These are phyloP conservation scores for Gadopsis marmoratus DNA, from an alignment of 2,797 vertebrate species.

Conservation along the genomic window DNA sequence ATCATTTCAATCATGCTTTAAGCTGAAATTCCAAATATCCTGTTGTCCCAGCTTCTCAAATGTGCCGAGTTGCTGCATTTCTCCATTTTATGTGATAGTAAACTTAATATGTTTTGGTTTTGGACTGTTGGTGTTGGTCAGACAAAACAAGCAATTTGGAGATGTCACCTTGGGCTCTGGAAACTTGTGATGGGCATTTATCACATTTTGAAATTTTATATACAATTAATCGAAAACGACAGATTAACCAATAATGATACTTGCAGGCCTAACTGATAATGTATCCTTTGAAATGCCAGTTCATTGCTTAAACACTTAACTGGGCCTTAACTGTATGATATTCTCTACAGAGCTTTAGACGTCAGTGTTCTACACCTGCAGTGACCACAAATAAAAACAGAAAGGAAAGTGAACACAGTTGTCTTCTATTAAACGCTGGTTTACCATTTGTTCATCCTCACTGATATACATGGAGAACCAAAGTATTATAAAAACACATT, in stretches of 20 bases:
- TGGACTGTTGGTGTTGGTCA: not conserved
- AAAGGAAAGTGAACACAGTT: not conserved
- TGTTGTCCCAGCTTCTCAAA: not conserved
- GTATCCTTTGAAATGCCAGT: not conserved
- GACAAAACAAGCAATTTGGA: not conserved
- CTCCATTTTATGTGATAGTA: not conserved
- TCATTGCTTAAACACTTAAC: not conserved
- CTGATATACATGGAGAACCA: not conserved
- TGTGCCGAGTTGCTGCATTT: not conserved
- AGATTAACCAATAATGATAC: not conserved
- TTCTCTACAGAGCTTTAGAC: not conserved
- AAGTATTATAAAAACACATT: not conserved
- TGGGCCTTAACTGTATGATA: not conserved
- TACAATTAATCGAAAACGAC: not conserved
- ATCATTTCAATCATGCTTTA: not conserved
- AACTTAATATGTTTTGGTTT: not conserved
- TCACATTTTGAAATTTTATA: not conserved
- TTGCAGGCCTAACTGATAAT: not conserved
- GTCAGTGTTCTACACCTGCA: not conserved
- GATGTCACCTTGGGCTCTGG: not conserved
- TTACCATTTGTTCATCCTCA: not conserved
- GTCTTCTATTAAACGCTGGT: not conserved
- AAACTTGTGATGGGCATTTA: not conserved
- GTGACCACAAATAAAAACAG: not conserved
- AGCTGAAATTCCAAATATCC: not conserved